These are phyloP conservation scores for Arnoldichthys spilopterus DNA, from an alignment of 2,797 vertebrate genomes.

Conservation along the genomic window DNA sequence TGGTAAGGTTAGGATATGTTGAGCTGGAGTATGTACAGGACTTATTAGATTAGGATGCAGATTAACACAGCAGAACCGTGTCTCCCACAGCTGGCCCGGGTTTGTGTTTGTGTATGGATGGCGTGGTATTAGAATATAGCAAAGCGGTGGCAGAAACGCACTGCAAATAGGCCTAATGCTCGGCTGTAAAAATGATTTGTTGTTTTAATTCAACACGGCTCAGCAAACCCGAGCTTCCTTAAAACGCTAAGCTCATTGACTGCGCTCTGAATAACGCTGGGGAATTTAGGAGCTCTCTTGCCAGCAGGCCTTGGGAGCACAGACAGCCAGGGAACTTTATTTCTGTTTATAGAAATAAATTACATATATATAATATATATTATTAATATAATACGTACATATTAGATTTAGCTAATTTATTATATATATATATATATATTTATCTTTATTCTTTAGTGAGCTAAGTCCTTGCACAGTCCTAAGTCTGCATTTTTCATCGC, in stretches of 20 bases:
- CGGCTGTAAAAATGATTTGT: background rate
- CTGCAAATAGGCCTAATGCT: background rate
- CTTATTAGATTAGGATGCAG: constrained; percentile 34
- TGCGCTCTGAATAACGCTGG: background rate
- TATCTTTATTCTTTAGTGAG: too few species aligned
- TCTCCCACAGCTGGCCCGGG: background rate
- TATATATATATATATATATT: too few species aligned
- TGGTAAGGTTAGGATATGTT: constrained; percentile 10
- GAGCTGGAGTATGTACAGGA: background rate
- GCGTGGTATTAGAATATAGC: background rate
- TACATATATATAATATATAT: too few species aligned
- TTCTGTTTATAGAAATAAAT: too few species aligned
- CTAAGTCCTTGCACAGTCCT: too few species aligned
- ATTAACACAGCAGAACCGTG: constrained; percentile 3
- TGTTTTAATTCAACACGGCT: background rate
- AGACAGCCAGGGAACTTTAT: too few species aligned
- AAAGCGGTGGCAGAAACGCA: constrained; percentile 8
- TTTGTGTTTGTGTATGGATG: background rate
- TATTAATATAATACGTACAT: too few species aligned
- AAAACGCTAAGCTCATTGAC: background rate
- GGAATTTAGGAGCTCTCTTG: too few species aligned
- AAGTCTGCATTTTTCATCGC: too few species aligned
- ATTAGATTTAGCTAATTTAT: too few species aligned
- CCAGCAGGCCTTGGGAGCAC: background rate
- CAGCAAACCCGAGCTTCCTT: background rate